These are phyloP conservation scores for Agrilus planipennis DNA, from an alignment of 1,140 invertebrate species.

Conservation along the genomic window DNA sequence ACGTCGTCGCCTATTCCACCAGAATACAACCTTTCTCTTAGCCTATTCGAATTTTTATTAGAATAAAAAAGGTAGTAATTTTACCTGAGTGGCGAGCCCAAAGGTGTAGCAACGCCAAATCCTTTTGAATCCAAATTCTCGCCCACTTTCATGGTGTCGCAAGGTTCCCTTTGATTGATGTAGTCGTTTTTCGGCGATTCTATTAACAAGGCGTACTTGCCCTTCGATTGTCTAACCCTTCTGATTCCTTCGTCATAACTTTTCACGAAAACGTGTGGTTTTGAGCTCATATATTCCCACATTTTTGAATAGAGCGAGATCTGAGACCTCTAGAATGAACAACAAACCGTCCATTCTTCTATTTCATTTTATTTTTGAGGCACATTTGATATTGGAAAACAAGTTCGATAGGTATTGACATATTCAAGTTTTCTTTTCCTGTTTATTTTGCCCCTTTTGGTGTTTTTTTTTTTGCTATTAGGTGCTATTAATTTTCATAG, in stretches of 20 bases:
- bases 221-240: constrained; percentile 68
- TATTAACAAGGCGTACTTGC: constrained; percentile 88
- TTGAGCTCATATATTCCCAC: constrained; percentile 90
- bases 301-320: constrained; percentile 84
- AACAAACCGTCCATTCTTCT: too few relatives aligned
- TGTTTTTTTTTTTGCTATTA: too few relatives aligned
- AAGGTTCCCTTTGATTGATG: constrained; percentile 82
- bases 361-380: too few relatives aligned
- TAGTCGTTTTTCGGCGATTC: constrained; percentile 94
- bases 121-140: constrained; percentile 86
- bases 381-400: too few relatives aligned
- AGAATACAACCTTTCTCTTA: constrained; percentile 3
- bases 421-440: too few relatives aligned
- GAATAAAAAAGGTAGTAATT: too few relatives aligned
- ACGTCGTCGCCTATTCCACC: too few relatives aligned
- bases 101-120: constrained; percentile 85
- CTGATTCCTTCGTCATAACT: constrained; percentile 77
- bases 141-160: constrained; percentile 93
- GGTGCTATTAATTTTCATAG: too few relatives aligned
- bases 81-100: constrained; percentile 82
- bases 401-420: too few relatives aligned
- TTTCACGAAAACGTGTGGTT: constrained; percentile 69
- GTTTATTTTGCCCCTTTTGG: too few relatives aligned
- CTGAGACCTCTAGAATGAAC: constrained; percentile 62
- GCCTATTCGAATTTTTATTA: constrained; percentile 4